Conservation (phyloP, 2,888 invertebrate genomes). For the Nomada fucata region DNA sequence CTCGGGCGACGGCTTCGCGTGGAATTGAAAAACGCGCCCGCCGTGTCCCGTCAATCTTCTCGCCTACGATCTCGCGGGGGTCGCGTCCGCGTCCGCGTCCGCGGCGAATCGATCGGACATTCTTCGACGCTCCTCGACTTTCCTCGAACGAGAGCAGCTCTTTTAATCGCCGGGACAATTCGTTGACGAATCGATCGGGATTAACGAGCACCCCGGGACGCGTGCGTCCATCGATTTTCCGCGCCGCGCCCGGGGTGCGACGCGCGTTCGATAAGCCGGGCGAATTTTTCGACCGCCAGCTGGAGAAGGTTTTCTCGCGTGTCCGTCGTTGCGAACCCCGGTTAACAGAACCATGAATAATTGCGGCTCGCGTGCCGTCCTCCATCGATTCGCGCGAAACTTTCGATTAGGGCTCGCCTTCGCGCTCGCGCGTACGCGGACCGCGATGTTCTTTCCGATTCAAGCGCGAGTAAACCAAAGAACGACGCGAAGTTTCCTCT, state of each 20-base stretch:
- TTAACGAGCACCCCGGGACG: background rate
- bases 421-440: background rate
- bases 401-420: background rate
- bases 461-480: too few species aligned
- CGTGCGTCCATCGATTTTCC: background rate
- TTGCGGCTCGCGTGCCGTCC: background rate
- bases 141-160: background rate
- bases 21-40: conserved; percentile 37
- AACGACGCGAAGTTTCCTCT: too few species aligned
- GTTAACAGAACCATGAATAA: background rate
- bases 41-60: background rate
- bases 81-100: background rate
- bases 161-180: background rate
- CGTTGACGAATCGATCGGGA: background rate
- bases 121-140: too few species aligned
- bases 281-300: conserved; percentile 2
- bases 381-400: background rate
- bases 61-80: background rate
- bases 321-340: background rate
- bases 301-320: background rate
- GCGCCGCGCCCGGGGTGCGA: background rate
- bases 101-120: background rate
- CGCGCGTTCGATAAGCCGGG: background rate
- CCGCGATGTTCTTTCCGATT: too few species aligned
- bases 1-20: background rate